Evolutionary conservation across 1,140 invertebrate genomes (phyloP), one percentile per base, ranked within the genome.

Genomic region (Ganaspis sp.): DNA sequence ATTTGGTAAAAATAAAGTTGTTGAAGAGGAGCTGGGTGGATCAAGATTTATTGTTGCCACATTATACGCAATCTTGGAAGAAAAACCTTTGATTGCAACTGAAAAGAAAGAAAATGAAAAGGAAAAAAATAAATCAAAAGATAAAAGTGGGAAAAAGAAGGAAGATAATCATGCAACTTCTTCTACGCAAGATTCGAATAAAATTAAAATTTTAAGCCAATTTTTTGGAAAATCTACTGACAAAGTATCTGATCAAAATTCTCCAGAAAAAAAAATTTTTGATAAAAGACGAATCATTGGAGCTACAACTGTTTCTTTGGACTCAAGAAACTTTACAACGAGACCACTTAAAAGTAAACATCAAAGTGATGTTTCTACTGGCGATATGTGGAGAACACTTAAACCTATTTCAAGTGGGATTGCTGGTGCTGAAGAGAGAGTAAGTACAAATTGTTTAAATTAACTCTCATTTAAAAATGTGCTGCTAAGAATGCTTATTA

Each of bases 321-420:
- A 95, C 79, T 89, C 92, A 4, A 94, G 94, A 81, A 92, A 94
- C 72, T 96, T 96, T 77, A 93, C 92, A 19, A 93, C 92, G 54
- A 94, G 94, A 87, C 87, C 93, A 54, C 91, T 91, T 54, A 94
- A 93, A 78, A 54, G 88, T 5, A 91, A 90, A 71, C 88, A 91
- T 75, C 17, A 85, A 82, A 91, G 92, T 42, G 90, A 93, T 53
- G 93, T 94, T 69, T 92, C 93, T 4, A 95, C 95, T n/a, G 94
- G 94, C 9, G 95, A 96, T 85, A 92, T 95, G 82, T 96, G 95
- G 95, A 92, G 94, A 83, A 93, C 93, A 17, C 91, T 96, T 53
- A 94, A 94, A 89, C 93, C 94, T 53, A 95, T 96, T 49, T 92
- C 93, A 3, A 94, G 94, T 82, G 94, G 94, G 19, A 90, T 94